These are phyloP conservation scores for Erebia palarica DNA, from an alignment of 2,888 invertebrate genomes.

Conservation along the genomic window DNA sequence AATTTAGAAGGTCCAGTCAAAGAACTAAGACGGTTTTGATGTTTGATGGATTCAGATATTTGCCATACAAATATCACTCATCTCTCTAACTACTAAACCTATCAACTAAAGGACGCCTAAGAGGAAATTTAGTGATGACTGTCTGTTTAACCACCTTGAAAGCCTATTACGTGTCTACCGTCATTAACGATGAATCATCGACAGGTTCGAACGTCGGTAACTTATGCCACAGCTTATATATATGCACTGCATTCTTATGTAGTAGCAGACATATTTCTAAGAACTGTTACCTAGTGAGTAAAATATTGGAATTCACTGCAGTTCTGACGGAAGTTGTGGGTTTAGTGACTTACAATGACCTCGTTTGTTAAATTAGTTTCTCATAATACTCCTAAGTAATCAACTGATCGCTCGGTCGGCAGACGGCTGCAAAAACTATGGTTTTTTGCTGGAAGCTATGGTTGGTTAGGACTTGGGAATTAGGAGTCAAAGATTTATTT, in stretches of 20 bases:
- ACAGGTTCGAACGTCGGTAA: constrained; percentile 44
- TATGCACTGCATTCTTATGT: constrained; percentile 53
- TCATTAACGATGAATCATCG: constrained; percentile 69
- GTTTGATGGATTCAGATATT: too few species aligned
- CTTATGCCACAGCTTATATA: constrained; percentile 21
- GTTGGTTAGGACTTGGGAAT: neutral
- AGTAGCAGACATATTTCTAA: constrained; percentile 61
- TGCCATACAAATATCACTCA: too few species aligned
- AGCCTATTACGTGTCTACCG: constrained; percentile 57
- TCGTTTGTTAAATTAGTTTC: constrained; percentile 30
- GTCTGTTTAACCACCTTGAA: constrained; percentile 60
- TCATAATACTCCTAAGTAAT: constrained; percentile 18
- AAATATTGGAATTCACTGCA: constrained; percentile 51
- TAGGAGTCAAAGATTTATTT: neutral
- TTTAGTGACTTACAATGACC: constrained; percentile 36
- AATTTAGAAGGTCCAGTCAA: neutral
- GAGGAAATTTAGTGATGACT: constrained; percentile 42
- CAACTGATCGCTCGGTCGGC: neutral
- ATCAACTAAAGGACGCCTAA: neutral
- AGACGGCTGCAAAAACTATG: constrained; percentile 5
- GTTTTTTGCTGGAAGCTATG: neutral
- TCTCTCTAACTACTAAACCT: too few species aligned
- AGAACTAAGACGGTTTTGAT: neutral
- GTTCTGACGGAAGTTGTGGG: constrained; percentile 40
- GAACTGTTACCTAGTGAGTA: constrained; percentile 58